A percentile compares a stretch with the other conserved stretches of the same genome.
phyloP scores from a whole-genome alignment of 2,888 invertebrate genomes.

The Clostera curtula region DNA sequence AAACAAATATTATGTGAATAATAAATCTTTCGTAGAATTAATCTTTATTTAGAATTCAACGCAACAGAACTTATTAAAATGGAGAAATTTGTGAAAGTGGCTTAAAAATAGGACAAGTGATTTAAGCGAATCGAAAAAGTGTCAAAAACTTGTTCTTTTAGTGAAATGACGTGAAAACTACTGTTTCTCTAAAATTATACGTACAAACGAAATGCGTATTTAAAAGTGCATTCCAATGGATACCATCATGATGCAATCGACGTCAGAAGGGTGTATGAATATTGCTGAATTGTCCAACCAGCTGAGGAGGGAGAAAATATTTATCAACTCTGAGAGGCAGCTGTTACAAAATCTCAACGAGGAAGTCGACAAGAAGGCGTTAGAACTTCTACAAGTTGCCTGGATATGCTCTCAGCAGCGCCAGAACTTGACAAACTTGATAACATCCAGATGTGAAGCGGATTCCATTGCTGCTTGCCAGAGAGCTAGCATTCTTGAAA shows the following conservation, averaged over 20 bases:
- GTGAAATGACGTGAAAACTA: conserved; percentile 41
- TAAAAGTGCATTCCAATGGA: conserved; percentile 24
- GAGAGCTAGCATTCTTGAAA: conserved; percentile 61
- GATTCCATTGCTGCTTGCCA: conserved; percentile 86
- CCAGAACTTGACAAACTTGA: conserved; percentile 84
- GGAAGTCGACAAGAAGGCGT: conserved; percentile 76
- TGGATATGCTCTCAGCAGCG: conserved; percentile 93
- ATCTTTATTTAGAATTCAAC: no score
- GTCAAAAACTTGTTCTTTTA: conserved; percentile 32
- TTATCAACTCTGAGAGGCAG: conserved; percentile 89
- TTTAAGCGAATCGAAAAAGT: conserved; percentile 29
- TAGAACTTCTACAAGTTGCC: conserved; percentile 80
- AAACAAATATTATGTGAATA: no score
- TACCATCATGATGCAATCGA: conserved; percentile 62
- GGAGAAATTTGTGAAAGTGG: no score
- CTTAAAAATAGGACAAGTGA: conserved; percentile 12
- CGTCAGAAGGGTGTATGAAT: conserved; percentile 65
- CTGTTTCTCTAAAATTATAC: conserved; percentile 23
- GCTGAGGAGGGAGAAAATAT: conserved; percentile 88
- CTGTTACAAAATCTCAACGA: conserved; percentile 86
- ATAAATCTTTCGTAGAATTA: no score
- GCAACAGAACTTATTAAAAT: no score
- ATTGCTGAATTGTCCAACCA: conserved; percentile 73
- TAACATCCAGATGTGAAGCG: conserved; percentile 83
- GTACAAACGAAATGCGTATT: conserved; percentile 30